Conservation (phyloP, 2,797 vertebrate species). For the Pipistrellus pipistrellus region DNA sequence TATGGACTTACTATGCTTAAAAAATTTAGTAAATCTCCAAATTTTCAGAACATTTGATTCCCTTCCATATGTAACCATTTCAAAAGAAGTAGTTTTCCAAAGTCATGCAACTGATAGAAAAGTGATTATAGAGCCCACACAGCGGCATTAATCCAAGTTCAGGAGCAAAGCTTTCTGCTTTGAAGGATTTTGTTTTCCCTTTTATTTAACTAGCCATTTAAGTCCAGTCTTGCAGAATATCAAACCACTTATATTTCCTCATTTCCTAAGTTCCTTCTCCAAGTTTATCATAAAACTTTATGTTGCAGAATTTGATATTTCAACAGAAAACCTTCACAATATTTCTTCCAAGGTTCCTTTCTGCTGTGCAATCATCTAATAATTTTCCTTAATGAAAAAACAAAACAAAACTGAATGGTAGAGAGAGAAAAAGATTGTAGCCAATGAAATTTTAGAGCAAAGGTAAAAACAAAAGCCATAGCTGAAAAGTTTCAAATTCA, state of each 20-base stretch:
- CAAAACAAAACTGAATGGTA: not conserved
- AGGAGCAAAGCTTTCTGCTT: not conserved
- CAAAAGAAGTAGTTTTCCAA: not conserved
- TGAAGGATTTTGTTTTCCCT: not conserved
- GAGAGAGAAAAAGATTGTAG: not conserved
- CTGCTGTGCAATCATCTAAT: not conserved
- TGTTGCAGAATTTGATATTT: not conserved
- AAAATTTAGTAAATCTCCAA: constrained; percentile 6
- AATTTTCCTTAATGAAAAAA: constrained; percentile 14
- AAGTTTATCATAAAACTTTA: not conserved
- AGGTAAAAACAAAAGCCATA: not conserved
- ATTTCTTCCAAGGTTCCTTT: not conserved
- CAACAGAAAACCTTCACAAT: constrained; percentile 1
- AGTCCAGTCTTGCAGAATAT: not conserved
- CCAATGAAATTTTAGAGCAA: not conserved
- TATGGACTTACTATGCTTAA: not conserved
- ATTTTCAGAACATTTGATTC: not conserved
- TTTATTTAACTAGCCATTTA: not conserved
- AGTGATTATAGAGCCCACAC: not conserved
- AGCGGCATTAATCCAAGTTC: not conserved
- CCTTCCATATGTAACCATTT: not conserved
- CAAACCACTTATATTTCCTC: not conserved
- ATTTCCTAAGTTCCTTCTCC: not conserved
- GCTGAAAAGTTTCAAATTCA: not conserved
- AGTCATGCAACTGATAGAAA: not conserved